These are phyloP conservation scores for Laticauda colubrina DNA, from an alignment of 2,113 vertebrate species.

Conservation along the genomic window DNA sequence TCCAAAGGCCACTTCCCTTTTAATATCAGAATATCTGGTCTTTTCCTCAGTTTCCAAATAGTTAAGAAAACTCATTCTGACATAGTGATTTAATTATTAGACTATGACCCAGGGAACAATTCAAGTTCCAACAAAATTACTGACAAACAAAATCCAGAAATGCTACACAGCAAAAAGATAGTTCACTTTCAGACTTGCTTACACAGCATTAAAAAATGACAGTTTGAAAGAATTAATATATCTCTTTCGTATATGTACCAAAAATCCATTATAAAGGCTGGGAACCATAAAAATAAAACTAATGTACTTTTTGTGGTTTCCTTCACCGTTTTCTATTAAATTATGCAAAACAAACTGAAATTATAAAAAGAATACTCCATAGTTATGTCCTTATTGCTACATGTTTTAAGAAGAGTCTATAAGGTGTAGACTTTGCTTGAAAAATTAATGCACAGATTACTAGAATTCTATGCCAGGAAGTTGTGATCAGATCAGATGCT, in stretches of 20 bases:
- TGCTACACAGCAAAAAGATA: neutral
- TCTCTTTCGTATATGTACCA: conserved; percentile 64
- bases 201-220: conserved; percentile 59
- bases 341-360: conserved; percentile 65
- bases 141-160: neutral
- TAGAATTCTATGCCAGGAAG: conserved; percentile 48
- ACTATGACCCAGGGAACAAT: neutral
- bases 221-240: conserved; percentile 67
- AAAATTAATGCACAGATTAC: conserved; percentile 39
- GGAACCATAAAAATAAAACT: conserved; percentile 71
- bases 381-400: conserved; percentile 5
- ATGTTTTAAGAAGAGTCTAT: conserved; percentile 20
- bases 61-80: neutral
- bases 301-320: conserved; percentile 69
- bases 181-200: conserved; percentile 17
- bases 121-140: neutral
- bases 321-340: conserved; percentile 60
- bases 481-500: conserved; percentile 46
- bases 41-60: neutral
- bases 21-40: neutral
- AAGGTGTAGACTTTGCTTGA: conserved; percentile 29
- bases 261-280: conserved; percentile 63
- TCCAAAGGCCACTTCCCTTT: neutral
- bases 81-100: neutral
- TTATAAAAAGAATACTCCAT: conserved; percentile 47